Percentiles rank a stretch among this genome's conserved stretches.
Evolutionary conservation across 2,113 vertebrate species (phyloP).

Genomic region (Oreochromis aureus): DNA sequence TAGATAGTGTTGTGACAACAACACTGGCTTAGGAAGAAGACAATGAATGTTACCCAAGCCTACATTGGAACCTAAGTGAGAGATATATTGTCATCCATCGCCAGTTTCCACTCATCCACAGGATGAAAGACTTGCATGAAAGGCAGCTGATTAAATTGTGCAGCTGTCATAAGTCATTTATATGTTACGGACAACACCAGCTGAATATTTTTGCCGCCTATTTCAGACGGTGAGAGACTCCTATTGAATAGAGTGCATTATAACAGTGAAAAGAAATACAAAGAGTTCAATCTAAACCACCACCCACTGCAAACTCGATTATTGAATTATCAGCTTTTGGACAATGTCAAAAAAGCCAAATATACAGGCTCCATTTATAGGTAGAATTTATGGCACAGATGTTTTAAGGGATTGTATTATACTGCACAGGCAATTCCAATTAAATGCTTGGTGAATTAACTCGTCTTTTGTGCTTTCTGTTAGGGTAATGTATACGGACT

Average conservation of each 20-base stretch:
- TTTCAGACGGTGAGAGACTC: neutral
- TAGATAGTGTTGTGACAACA: neutral
- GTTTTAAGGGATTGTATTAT: neutral
- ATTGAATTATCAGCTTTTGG: neutral
- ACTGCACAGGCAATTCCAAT: neutral
- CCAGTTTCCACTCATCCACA: neutral
- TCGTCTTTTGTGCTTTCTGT: neutral
- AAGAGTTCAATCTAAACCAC: neutral
- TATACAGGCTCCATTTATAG: neutral
- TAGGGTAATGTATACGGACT: neutral
- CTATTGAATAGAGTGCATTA: neutral
- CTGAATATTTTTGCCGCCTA: neutral
- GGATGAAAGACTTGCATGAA: neutral
- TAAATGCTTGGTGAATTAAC: neutral
- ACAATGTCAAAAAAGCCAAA: neutral
- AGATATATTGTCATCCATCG: neutral
- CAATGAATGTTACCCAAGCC: neutral
- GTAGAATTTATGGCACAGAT: neutral
- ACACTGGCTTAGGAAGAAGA: neutral
- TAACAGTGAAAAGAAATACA: neutral
- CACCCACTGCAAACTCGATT: accelerated
- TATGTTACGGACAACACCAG: neutral
- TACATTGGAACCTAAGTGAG: neutral
- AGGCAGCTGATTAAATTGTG: neutral
- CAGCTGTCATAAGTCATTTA: neutral